Base-by-base conservation (phyloP, 2,888 invertebrate species). In the Apotomis turbidana region DNA sequence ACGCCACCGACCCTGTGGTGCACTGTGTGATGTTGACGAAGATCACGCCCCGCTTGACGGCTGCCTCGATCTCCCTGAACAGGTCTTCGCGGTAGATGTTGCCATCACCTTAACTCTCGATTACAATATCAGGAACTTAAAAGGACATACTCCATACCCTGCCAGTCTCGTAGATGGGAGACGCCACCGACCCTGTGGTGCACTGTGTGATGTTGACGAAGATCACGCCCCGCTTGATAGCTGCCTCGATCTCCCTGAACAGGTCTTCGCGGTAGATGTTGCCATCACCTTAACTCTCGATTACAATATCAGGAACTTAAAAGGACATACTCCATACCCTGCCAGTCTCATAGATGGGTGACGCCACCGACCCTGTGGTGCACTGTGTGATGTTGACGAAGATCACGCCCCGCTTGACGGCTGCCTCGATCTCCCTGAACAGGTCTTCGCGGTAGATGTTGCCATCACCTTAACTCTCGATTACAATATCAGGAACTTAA, bases 11-110 rank as follows among this genome's bases (percentile, higher is more conserved):
- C 0, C 99, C 99, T 64, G 95, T 95, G 0, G 94, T 89, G 83
- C 99, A 99, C 85, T 99, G 99, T 0, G 98, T 98, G 77, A 97
- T 97, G 87, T 99, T 99, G 2, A 99, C 95, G 49, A 99, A 95
- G 52, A 99, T 95, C 0, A 98, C 95, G 0, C 97, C 98, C 10
- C 97, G 91, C 8, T 95, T 88, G 0, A 96, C 94, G 0, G 15
- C 15, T 15, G 15, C 15, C 15, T 15, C 15, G 15, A 15, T 15
- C 15, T 15, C 15, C 15, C 15, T 15, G 0, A 15, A 15, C 15
- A 15, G 15, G 15, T 15, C 15, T 15, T 15, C 15, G 15, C 15
- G 15, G 15, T 15, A 15, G 15, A 15, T 15, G 15, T 15, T 15
- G 15, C 15, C 15, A 15, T 15, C 95, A 0, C 99, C 99, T 81